Base-by-base conservation (phyloP, 2,113 vertebrate species). In the Hyaena hyaena region DNA sequence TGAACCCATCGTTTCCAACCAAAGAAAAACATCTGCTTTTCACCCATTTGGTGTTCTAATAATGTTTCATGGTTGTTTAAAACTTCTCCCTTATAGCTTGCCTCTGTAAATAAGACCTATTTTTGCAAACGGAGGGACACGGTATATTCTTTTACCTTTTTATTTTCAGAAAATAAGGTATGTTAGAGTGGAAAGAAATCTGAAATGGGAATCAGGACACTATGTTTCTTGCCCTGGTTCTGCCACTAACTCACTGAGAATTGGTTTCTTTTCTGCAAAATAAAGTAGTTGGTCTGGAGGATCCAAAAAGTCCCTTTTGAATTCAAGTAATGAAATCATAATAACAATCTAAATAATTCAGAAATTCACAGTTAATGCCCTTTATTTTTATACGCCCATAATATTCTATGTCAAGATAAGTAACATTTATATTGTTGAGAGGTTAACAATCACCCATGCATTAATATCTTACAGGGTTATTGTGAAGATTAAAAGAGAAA, bases 261-360 rank as follows among this genome's bases (percentile, higher is more conserved):
- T 97, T 98, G 88, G 81, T 97, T 97, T 97, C 53, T 73, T 97
- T n/a, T 96, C 90, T 92, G 94, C 90, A 90, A 97, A 97, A 96
- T 93, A 35, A 96, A 94, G 80, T 77, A 90, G 31, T 96, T 94
- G 58, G 66, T 81, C 89, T 61, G 94, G 66, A 90, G 77, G 48
- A 96, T 96, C 84, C 2, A 21, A 55, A 92, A 96, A 96, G 63
- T 66, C 45, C 19, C 71, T 91, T 97, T 81, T 96, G 71, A 87
- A 96, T 80, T 81, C 84, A 79, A 86, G 96, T 88, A 96, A 96
- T 97, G 84, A 96, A 97, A 97, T 98, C 95, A 81, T 96, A 98
- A 95, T 96, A 97, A 96, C 90, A 96, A 96, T 93, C 94, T 97
- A 98, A 98, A 96, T 96, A 98, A 97, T 98, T 97, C 93, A 97